phyloP scores from a whole-genome alignment of 30 jellyfish, hydroid and myxozoan species.

The Aurelia coerulea region DNA sequence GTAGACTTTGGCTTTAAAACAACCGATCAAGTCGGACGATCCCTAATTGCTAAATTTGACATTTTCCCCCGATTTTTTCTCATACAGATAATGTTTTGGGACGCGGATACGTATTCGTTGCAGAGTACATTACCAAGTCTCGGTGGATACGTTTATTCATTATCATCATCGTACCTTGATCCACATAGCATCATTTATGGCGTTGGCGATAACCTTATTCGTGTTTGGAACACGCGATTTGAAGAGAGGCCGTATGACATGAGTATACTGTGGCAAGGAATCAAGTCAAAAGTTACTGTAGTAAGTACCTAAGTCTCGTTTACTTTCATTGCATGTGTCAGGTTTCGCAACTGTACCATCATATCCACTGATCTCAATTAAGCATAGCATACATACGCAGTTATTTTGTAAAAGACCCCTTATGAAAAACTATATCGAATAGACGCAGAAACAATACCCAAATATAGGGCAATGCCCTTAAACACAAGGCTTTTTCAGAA shows the following conservation, averaged over 20 bases:
- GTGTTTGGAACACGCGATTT: conserved; percentile 90
- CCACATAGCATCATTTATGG: conserved; percentile 82
- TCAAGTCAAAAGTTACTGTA: conserved; percentile 83
- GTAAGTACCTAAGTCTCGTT: conserved; percentile 27
- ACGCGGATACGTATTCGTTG: conserved; percentile 39
- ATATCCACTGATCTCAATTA: too few relatives aligned
- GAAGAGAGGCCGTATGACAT: conserved; percentile 45
- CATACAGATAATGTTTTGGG: conserved; percentile 56
- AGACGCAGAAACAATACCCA: too few relatives aligned
- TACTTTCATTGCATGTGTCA: too few relatives aligned
- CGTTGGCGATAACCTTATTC: conserved; percentile 91
- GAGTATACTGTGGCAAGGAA: conserved; percentile 83
- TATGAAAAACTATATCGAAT: too few relatives aligned
- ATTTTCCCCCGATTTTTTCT: not conserved
- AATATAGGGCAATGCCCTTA: too few relatives aligned
- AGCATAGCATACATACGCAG: too few relatives aligned
- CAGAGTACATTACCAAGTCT: conserved; percentile 67
- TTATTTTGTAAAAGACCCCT: too few relatives aligned
- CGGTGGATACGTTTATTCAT: conserved; percentile 92
- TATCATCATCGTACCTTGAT: conserved; percentile 71
- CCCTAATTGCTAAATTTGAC: too few relatives aligned
- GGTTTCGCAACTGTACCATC: too few relatives aligned
- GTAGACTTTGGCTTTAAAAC: too few relatives aligned
- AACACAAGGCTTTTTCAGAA: too few relatives aligned
- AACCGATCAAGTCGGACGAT: too few relatives aligned